Evolutionary conservation across 2,113 vertebrate species (phyloP), one percentile per base, ranked within the genome.

Genomic region (Dasyprocta punctata): DNA sequence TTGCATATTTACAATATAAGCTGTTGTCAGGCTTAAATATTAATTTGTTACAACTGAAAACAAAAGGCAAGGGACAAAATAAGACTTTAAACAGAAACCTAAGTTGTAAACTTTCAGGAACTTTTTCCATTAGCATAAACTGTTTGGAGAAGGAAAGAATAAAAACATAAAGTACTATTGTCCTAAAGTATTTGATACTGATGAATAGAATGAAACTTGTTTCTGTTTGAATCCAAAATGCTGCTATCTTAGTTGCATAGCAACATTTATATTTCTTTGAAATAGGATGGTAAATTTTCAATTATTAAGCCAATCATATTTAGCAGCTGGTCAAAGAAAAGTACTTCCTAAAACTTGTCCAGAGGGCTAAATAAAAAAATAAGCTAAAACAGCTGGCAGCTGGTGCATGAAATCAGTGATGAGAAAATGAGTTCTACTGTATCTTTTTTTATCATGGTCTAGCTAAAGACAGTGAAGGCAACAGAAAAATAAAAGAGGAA

Each of bases 351-450:
- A 98, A 99, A 99, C 98, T 99, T 99, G 98, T 98, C 98, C 98
- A 98, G 98, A 99, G 98, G 98, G 98, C 98, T 99, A 98, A 98
- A 99, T 98, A 99, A 99, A 98, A 38, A 97, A 98, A 98, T 98
- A 98, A 98, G 98, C 98, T 98, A 98, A 98, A 98, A 98, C 98
- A 98, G 97, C 98, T 98, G 98, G 98, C 99, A 99, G 99, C 98
- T 99, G 98, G 98, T 98, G 98, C 98, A 98, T 99, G 98, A 99
- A 99, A 99, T 99, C 98, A 98, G 99, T 99, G 99, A 99, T 98
- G 98, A 99, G 98, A 98, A 99, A 98, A 98, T 98, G 98, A 98
- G 97, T 98, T 99, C 98, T 97, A 99, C 98, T 98, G 98, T 98
- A n/a, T n/a, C n/a, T 99, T 98, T 99, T 99, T 98, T 99, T 98